Evolutionary conservation across 2,888 invertebrate species (phyloP).

Genomic region (Clanis bilineata): DNA sequence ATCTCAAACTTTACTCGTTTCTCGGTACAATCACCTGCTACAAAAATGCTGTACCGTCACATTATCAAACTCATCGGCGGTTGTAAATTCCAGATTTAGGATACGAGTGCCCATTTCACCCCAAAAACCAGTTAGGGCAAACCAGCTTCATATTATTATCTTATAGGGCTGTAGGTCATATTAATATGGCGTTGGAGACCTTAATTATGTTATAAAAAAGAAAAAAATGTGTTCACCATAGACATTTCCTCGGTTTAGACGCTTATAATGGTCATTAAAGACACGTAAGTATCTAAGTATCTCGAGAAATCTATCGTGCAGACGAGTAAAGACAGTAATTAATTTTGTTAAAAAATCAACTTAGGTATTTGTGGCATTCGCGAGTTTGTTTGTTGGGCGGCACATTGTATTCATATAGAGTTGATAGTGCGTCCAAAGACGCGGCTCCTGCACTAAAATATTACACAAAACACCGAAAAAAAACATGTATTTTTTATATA

Average conservation of each 20-base stretch:
- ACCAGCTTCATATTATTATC: background rate
- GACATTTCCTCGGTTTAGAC: conserved; percentile 53
- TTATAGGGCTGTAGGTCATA: conserved; percentile 29
- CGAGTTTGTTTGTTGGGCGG: conserved; percentile 30
- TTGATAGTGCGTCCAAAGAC: no score
- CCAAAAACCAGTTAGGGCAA: background rate
- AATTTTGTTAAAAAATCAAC: conserved; percentile 58
- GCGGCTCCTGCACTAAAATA: no score
- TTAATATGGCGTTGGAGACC: conserved; percentile 34
- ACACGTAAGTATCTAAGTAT: conserved; percentile 62
- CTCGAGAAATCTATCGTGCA: conserved; percentile 61
- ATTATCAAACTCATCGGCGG: conserved; percentile 28
- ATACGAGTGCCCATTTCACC: conserved; percentile 17
- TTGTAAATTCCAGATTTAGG: conserved; percentile 32
- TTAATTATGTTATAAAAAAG: conserved; percentile 68
- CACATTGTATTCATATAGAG: conserved; percentile 39
- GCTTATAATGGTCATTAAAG: conserved; percentile 56
- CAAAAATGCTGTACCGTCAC: conserved; percentile 16
- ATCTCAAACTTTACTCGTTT: background rate
- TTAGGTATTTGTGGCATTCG: conserved; percentile 56
- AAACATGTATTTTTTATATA: no score
- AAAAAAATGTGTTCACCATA: conserved; percentile 62
- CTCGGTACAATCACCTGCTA: conserved; percentile 15
- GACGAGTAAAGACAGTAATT: conserved; percentile 58
- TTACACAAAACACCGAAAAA: no score